These are phyloP conservation scores for Xenentodon cancila DNA, from an alignment of 2,797 vertebrate genomes.

Conservation along the genomic window DNA sequence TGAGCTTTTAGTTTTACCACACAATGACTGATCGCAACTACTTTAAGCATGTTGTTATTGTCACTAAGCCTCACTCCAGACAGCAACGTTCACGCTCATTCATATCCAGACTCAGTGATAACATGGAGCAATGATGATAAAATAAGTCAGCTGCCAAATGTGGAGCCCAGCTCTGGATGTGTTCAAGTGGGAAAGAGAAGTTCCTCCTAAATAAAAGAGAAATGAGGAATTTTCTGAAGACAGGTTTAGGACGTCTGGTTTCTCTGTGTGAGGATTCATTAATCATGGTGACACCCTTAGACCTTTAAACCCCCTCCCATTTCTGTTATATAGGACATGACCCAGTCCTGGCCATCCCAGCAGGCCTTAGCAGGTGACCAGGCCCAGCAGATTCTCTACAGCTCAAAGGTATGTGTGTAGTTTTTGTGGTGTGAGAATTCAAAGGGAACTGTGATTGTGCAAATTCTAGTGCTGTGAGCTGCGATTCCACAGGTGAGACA, in stretches of 20 bases:
- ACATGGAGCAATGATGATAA: constrained; percentile 23
- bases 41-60: constrained; percentile 8
- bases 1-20: constrained; percentile 6
- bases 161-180: not conserved
- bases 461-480: too few species aligned
- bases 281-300: constrained; percentile 39
- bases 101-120: constrained; percentile 40
- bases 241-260: constrained; percentile 23
- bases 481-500: not conserved
- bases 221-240: constrained; percentile 8
- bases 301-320: constrained; percentile 51
- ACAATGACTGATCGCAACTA: constrained; percentile 21
- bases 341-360: constrained; percentile 91
- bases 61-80: not conserved
- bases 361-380: constrained; percentile 88
- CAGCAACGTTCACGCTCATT: constrained; percentile 9
- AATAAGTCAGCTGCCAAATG: constrained; percentile 13
- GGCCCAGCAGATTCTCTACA: constrained; percentile 87
- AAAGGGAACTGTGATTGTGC: not conserved
- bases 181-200: constrained; percentile 1
- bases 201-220: constrained; percentile 23
- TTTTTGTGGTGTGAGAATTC: not conserved
- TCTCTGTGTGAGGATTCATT: constrained; percentile 33
- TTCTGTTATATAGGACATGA: constrained; percentile 89
- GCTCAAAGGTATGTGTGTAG: constrained; percentile 83